phyloP scores from a whole-genome alignment of 1,140 invertebrate genomes.

The Bombus huntii region DNA sequence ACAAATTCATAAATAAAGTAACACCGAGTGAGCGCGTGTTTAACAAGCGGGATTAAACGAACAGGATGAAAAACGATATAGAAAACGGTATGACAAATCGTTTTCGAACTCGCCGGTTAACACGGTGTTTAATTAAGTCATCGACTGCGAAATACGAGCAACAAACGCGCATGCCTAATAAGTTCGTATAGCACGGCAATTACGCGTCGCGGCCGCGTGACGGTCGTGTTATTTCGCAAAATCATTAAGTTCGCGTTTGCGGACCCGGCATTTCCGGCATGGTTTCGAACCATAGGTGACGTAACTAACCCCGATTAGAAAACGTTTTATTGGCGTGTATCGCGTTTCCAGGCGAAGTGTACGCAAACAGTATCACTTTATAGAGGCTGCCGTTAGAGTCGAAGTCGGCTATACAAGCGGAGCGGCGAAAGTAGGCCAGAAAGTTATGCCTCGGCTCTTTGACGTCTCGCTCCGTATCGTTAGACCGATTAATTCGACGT shows the following conservation, averaged over 20 bases:
- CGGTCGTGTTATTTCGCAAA: constrained; percentile 18
- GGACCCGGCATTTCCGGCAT: background rate
- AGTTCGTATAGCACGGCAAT: background rate
- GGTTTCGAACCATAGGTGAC: background rate
- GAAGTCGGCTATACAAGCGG: background rate
- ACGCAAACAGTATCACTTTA: constrained; percentile 32
- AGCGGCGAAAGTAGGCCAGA: constrained; percentile 54
- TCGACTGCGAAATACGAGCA: background rate
- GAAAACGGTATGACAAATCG: constrained; percentile 20
- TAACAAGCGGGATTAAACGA: background rate
- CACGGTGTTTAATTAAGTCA: constrained; percentile 23
- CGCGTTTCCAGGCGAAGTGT: constrained; percentile 22
- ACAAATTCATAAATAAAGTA: background rate
- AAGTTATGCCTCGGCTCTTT: constrained; percentile 44
- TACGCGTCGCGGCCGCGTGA: background rate
- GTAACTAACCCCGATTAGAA: constrained; percentile 29
- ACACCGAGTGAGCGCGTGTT: background rate
- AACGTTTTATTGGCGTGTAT: constrained; percentile 12
- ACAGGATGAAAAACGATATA: constrained; percentile 5
- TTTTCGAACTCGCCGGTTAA: background rate
- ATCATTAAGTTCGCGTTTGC: constrained; percentile 1
- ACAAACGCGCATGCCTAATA: constrained; percentile 1
- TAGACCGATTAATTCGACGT: constrained; percentile 61
- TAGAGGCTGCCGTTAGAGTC: background rate
- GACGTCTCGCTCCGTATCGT: constrained; percentile 47